Conservation (phyloP, 1,140 invertebrate species). For the Aphidius gifuensis region DNA sequence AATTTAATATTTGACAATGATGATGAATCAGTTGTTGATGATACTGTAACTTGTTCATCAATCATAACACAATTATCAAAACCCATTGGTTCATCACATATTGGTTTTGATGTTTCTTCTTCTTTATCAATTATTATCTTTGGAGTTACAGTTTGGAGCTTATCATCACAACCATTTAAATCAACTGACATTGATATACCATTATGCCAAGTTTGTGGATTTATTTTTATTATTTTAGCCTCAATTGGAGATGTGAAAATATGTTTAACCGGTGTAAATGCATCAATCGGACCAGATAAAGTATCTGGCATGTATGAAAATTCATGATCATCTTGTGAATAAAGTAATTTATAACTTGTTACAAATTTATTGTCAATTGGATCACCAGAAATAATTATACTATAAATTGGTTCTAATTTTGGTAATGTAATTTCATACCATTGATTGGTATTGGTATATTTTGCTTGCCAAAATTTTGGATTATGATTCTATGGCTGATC, state of each 20-base stretch:
- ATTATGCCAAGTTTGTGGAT: conserved; percentile 73
- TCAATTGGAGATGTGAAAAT: conserved; percentile 69
- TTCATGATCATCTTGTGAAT: conserved; percentile 62
- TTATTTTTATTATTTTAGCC: conserved; percentile 67
- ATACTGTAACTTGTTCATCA: conserved; percentile 60
- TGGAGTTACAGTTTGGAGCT: background rate
- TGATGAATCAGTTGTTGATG: conserved; percentile 48
- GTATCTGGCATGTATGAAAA: conserved; percentile 63
- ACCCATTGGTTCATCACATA: conserved; percentile 67
- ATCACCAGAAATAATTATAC: conserved; percentile 67
- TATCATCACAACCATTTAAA: conserved; percentile 68
- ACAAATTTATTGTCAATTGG: conserved; percentile 67
- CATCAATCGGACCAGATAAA: conserved; percentile 70
- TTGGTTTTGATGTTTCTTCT: conserved; percentile 14
- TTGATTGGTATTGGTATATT: conserved; percentile 34
- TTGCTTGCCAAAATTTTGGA: conserved; percentile 63
- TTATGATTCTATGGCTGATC: conserved; percentile 54
- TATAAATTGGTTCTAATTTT: conserved; percentile 65
- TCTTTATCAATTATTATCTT: background rate
- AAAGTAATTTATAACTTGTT: conserved; percentile 70
- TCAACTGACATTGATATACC: conserved; percentile 72
- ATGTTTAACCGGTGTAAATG: conserved; percentile 58
- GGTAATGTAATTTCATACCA: conserved; percentile 69
- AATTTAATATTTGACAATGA: conserved; percentile 30
- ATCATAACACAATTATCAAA: conserved; percentile 58